Evolutionary conservation across 2,113 vertebrate species (phyloP).

Genomic region (Etheostoma spectabile): DNA sequence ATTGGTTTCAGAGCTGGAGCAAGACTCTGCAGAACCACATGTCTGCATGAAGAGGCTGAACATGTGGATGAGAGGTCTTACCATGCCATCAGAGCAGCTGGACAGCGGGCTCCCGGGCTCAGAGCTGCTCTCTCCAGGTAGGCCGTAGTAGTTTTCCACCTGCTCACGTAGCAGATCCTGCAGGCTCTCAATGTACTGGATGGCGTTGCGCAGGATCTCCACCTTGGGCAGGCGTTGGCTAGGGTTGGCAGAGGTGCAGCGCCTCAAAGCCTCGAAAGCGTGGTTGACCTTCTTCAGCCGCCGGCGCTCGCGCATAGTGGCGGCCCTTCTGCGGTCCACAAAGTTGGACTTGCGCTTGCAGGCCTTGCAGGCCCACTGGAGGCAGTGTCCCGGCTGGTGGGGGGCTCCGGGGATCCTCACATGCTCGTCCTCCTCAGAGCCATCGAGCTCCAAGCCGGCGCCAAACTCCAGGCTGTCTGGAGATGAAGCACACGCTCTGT

Average conservation of each 20-base stretch:
- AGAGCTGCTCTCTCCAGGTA: slow-evolving; percentile 89
- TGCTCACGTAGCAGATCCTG: slow-evolving; percentile 94
- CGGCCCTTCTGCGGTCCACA: slow-evolving; percentile 92
- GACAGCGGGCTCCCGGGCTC: slow-evolving; percentile 93
- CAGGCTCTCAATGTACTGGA: slow-evolving; percentile 96
- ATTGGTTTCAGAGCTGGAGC: not conserved
- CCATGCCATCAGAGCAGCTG: slow-evolving; percentile 94
- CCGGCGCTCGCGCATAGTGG: slow-evolving; percentile 96
- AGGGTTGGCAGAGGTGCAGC: slow-evolving; percentile 95
- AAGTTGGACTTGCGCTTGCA: slow-evolving; percentile 95
- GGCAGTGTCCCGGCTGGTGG: slow-evolving; percentile 95
- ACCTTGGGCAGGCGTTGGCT: slow-evolving; percentile 97
- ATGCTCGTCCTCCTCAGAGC: slow-evolving; percentile 94
- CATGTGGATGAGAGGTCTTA: slow-evolving; percentile 77
- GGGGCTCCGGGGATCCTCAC: slow-evolving; percentile 90
- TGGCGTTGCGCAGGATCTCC: slow-evolving; percentile 97
- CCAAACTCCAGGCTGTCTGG: slow-evolving; percentile 90
- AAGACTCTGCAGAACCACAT: not conserved
- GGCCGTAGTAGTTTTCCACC: slow-evolving; percentile 92
- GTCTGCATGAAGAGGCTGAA: not conserved
- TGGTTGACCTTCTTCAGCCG: slow-evolving; percentile 98
- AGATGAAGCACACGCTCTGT: slow-evolving; percentile 89
- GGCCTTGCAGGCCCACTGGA: slow-evolving; percentile 98
- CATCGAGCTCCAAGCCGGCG: slow-evolving; percentile 79
- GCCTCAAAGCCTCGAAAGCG: slow-evolving; percentile 94